phyloP scores from a whole-genome alignment of 2,888 invertebrate genomes.

The Blera fallax region DNA sequence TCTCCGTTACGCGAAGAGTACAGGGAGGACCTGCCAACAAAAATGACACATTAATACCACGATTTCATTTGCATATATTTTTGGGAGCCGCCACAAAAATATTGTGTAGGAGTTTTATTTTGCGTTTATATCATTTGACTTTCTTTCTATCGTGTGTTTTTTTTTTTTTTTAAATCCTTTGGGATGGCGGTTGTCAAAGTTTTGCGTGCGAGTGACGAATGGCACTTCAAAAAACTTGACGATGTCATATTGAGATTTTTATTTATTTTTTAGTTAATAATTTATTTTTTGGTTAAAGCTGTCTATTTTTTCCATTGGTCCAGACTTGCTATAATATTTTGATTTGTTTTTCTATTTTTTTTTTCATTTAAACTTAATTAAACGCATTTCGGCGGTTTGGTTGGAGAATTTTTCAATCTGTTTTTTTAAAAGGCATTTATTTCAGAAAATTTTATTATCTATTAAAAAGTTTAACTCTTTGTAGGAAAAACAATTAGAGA shows the following conservation, averaged over 20 bases:
- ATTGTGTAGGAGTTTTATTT: conserved; percentile 21
- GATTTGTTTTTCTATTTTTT: conserved; percentile 3
- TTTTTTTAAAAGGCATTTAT: conserved; percentile 8
- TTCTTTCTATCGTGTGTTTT: no score
- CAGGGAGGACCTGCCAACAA: conserved; percentile 40
- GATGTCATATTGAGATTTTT: conserved; percentile 17
- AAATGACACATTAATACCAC: conserved; percentile 61
- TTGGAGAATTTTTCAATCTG: neutral
- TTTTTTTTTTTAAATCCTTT: conserved; percentile 34
- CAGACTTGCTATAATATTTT: neutral
- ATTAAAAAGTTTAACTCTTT: conserved; percentile 6
- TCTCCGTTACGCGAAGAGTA: neutral
- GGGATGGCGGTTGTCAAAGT: conserved; percentile 58
- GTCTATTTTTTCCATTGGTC: no score
- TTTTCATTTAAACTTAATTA: no score
- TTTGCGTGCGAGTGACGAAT: conserved; percentile 45
- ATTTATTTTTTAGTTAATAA: neutral
- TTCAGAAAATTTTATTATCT: neutral
- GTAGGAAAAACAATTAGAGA: neutral
- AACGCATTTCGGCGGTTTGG: neutral
- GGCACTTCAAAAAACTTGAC: conserved; percentile 8
- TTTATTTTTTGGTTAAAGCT: neutral
- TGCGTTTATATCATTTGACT: neutral
- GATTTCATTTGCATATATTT: conserved; percentile 45
- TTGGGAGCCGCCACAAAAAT: neutral